Percentiles rank a stretch among this genome's conserved stretches.
phyloP scores from a whole-genome alignment of 2,797 vertebrate genomes.

The Cossypha niveicapilla region DNA sequence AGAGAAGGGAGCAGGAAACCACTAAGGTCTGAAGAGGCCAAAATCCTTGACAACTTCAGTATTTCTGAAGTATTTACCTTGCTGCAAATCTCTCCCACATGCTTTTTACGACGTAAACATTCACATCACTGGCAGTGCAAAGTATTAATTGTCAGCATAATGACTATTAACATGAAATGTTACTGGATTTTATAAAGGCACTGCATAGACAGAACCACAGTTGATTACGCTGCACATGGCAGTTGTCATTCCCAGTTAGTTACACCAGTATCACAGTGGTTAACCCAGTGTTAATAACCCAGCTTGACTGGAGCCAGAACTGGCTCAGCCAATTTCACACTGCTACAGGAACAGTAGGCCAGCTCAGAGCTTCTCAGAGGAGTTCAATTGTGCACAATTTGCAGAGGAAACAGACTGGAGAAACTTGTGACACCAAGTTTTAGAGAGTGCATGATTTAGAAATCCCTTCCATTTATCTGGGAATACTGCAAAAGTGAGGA shows the following conservation, averaged over 20 bases:
- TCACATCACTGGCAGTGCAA: background rate
- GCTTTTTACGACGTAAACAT: background rate
- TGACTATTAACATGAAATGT: background rate
- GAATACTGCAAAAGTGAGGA: background rate
- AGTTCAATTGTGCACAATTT: background rate
- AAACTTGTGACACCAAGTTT: background rate
- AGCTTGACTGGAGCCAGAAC: background rate
- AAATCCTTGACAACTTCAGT: background rate
- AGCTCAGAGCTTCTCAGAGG: background rate
- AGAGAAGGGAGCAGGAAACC: background rate
- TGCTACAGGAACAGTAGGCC: background rate
- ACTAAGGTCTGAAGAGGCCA: background rate
- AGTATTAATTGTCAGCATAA: background rate
- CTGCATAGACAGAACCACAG: background rate
- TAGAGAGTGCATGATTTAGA: background rate
- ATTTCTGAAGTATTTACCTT: background rate
- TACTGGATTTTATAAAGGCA: background rate
- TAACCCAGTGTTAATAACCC: background rate
- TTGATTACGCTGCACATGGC: rapidly evolving
- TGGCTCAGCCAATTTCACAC: background rate
- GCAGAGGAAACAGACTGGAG: background rate
- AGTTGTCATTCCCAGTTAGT: background rate
- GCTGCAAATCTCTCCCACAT: rapidly evolving
- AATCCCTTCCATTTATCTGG: background rate
- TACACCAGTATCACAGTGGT: background rate